phyloP scores from a whole-genome alignment of 2,888 invertebrate species.

The Ophion costatus region DNA sequence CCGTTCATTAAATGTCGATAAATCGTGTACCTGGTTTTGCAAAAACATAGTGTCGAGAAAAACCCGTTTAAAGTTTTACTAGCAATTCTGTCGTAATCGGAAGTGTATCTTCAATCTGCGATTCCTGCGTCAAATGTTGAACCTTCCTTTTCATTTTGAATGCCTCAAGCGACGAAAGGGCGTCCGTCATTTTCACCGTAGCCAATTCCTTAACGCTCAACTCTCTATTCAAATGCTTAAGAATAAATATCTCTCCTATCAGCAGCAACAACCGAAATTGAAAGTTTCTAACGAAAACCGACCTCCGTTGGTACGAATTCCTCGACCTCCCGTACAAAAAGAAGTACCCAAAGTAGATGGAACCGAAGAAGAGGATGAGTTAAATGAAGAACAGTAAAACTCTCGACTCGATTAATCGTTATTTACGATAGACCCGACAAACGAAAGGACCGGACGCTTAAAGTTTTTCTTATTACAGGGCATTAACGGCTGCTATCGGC shows the following conservation, averaged over 20 bases:
- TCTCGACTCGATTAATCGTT: neutral
- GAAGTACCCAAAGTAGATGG: slow-evolving; percentile 34
- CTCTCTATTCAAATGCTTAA: neutral
- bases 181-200: neutral
- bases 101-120: too few species aligned
- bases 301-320: slow-evolving; percentile 9
- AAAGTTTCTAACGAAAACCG: slow-evolving; percentile 41
- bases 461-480: slow-evolving; percentile 31
- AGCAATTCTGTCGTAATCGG: too few species aligned
- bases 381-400: slow-evolving; percentile 48
- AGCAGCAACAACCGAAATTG: slow-evolving; percentile 19
- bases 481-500: slow-evolving; percentile 37
- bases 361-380: slow-evolving; percentile 42
- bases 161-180: too few species aligned
- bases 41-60: too few species aligned
- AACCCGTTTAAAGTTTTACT: too few species aligned
- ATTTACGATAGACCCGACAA: neutral
- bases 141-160: neutral
- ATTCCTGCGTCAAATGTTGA: neutral
- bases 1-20: too few species aligned
- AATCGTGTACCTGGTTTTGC: too few species aligned
- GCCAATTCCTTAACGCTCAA: too few species aligned
- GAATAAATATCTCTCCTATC: neutral
- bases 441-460: neutral
- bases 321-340: slow-evolving; percentile 3